A percentile compares a stretch with the other conserved stretches of the same genome.
These are phyloP conservation scores for Anas platyrhynchos DNA, from an alignment of 2,113 vertebrate genomes.

Conservation along the genomic window DNA sequence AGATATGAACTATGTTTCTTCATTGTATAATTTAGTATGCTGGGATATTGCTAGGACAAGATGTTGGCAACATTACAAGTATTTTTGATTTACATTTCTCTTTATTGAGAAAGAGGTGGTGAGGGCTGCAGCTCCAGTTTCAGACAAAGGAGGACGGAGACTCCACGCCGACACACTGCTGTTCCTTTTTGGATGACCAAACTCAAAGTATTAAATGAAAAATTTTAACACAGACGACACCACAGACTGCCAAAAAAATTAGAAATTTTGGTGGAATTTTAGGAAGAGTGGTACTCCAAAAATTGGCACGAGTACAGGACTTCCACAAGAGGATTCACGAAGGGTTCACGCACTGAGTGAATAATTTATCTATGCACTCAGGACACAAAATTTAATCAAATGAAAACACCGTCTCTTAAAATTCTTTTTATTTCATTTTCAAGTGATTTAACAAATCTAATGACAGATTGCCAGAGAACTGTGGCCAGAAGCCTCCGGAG, in stretches of 20 bases:
- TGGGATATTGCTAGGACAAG: background rate
- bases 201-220: background rate
- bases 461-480: background rate
- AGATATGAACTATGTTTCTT: background rate
- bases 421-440: background rate
- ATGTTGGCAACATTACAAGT: background rate
- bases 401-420: background rate
- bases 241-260: background rate
- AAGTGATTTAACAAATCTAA: background rate
- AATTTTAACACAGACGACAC: background rate
- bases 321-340: background rate
- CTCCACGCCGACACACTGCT: background rate
- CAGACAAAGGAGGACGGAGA: background rate
- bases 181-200: background rate
- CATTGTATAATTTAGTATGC: background rate
- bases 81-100: conserved; percentile 21
- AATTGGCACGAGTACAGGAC: background rate
- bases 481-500: background rate
- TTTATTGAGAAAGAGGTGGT: background rate
- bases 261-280: background rate
- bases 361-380: background rate
- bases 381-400: background rate
- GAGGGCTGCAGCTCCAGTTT: background rate
- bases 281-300: background rate
- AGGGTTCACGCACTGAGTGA: background rate